A percentile compares a stretch with the other conserved stretches of the same genome.
These are phyloP conservation scores for Elegia similella DNA, from an alignment of 2,888 invertebrate species.

Conservation along the genomic window DNA sequence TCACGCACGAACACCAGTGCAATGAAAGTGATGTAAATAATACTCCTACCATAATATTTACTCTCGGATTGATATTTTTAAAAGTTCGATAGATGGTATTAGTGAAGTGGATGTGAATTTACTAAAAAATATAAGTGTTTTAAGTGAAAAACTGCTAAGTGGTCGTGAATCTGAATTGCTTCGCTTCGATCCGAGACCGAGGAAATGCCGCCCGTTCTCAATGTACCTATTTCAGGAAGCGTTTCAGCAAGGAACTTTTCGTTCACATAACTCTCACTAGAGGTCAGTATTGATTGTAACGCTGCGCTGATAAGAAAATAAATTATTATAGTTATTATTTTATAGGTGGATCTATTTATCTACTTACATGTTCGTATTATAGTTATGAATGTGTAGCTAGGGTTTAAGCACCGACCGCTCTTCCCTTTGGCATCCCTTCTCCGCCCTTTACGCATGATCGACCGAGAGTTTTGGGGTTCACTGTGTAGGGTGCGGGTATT, in stretches of 20 bases:
- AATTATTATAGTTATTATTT: constrained; percentile 14
- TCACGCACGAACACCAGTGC: constrained; percentile 76
- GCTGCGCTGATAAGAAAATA: constrained; percentile 19
- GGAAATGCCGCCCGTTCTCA: constrained; percentile 69
- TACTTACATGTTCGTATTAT: constrained; percentile 24
- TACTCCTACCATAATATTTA: constrained; percentile 74
- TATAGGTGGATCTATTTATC: neutral
- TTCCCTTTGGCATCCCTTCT: constrained; percentile 80
- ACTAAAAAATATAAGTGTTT: constrained; percentile 48
- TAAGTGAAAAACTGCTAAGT: constrained; percentile 51
- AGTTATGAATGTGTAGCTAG: constrained; percentile 46
- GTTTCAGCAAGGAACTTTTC: constrained; percentile 76
- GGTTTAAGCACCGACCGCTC: constrained; percentile 75
- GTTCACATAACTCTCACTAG: constrained; percentile 75
- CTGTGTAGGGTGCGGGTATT: constrained; percentile 67
- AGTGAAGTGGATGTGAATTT: constrained; percentile 46
- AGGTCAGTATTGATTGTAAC: constrained; percentile 67
- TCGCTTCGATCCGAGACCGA: constrained; percentile 72
- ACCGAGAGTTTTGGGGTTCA: constrained; percentile 79
- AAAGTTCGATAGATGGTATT: constrained; percentile 47
- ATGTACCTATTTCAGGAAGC: constrained; percentile 76
- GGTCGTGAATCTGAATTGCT: constrained; percentile 53
- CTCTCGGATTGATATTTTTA: constrained; percentile 66
- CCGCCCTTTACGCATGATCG: constrained; percentile 82
- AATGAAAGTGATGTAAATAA: constrained; percentile 75